Conservation (phyloP, 2,113 vertebrate species). For the Pollachius pollachius region DNA sequence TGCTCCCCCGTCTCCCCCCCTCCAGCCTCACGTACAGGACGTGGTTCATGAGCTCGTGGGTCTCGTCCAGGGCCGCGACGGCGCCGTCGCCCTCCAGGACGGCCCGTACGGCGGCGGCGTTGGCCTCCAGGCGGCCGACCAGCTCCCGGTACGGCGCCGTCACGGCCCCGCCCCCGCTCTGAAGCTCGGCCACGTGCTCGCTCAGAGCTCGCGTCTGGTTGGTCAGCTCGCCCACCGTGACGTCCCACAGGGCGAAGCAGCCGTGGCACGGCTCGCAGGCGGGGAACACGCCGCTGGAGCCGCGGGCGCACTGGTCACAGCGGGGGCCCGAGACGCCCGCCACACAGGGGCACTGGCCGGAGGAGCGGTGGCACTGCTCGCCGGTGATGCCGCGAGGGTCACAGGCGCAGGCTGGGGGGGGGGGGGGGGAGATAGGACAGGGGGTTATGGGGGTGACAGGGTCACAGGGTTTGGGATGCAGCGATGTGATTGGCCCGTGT, state of each 20-base stretch:
- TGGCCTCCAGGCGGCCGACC: slow-evolving; percentile 78
- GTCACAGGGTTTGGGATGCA: not conserved
- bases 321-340: slow-evolving; percentile 79
- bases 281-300: slow-evolving; percentile 85
- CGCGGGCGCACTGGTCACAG: slow-evolving; percentile 87
- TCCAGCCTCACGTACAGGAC: slow-evolving; percentile 77
- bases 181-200: slow-evolving; percentile 79
- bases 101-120: slow-evolving; percentile 75
- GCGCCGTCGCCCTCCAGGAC: slow-evolving; percentile 84
- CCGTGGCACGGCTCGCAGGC: slow-evolving; percentile 84
- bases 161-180: slow-evolving; percentile 79
- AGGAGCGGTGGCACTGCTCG: slow-evolving; percentile 82
- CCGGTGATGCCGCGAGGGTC: slow-evolving; percentile 84
- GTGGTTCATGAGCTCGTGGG: slow-evolving; percentile 81
- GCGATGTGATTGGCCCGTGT: not conserved
- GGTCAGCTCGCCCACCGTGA: slow-evolving; percentile 78
- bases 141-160: slow-evolving; percentile 84
- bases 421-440: not conserved
- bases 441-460: not conserved
- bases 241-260: slow-evolving; percentile 89
- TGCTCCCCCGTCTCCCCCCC: too few relatives aligned
- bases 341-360: slow-evolving; percentile 83
- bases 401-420: slow-evolving; percentile 85
- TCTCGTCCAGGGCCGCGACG: slow-evolving; percentile 77
- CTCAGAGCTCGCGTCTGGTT: slow-evolving; percentile 83